These are phyloP conservation scores for Chalcis sispes DNA, from an alignment of 2,888 invertebrate species.

Conservation along the genomic window DNA sequence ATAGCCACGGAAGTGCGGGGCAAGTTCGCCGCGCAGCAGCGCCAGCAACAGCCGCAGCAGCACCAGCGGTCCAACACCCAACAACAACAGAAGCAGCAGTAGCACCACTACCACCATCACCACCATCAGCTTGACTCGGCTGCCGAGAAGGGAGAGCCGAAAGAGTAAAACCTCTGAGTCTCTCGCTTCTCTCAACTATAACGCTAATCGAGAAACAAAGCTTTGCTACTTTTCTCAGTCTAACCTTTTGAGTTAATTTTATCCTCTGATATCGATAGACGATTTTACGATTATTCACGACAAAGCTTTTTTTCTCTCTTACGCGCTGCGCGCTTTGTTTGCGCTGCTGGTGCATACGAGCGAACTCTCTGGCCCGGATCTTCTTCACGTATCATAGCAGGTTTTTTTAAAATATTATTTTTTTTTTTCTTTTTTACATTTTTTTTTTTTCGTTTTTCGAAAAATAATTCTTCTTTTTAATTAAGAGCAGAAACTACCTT, in stretches of 20 bases:
- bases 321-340: neutral
- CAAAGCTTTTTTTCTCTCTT: slow-evolving; percentile 11
- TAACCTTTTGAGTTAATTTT: too few relatives aligned
- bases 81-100: too few relatives aligned
- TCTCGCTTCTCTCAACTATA: too few relatives aligned
- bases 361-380: slow-evolving; percentile 23
- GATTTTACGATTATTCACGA: neutral
- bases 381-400: slow-evolving; percentile 5
- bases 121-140: too few relatives aligned
- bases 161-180: too few relatives aligned
- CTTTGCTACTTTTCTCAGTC: too few relatives aligned
- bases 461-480: neutral
- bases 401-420: slow-evolving; percentile 7
- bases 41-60: slow-evolving; percentile 15
- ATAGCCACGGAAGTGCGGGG: slow-evolving; percentile 36
- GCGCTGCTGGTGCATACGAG: neutral
- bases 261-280: too few relatives aligned
- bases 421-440: slow-evolving; percentile 1
- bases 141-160: too few relatives aligned
- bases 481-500: neutral
- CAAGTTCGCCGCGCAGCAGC: neutral
- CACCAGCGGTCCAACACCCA: neutral
- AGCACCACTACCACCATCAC: too few relatives aligned
- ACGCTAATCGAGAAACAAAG: too few relatives aligned
- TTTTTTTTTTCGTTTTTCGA: neutral